A percentile compares a stretch with the other conserved stretches of the same genome.
Conservation (phyloP, 2,113 vertebrate species). For the Ginglymostoma cirratum region DNA sequence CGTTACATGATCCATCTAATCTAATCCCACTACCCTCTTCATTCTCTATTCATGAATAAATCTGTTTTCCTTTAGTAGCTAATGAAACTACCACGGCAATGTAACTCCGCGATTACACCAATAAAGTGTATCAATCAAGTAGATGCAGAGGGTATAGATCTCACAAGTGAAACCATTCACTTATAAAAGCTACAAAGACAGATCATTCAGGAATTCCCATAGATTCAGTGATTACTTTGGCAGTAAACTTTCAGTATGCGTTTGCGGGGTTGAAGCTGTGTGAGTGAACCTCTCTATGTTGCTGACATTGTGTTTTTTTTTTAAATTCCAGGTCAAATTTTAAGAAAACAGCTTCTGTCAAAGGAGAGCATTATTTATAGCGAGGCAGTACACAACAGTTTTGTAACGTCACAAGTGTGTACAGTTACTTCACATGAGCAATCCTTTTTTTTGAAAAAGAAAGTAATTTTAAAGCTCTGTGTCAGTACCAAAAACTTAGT, state of each 20-base stretch:
- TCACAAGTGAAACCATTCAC: neutral
- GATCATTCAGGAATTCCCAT: neutral
- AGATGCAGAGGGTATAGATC: neutral
- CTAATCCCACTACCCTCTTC: neutral
- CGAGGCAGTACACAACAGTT: conserved; percentile 43
- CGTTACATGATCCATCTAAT: neutral
- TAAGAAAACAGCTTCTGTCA: conserved; percentile 75
- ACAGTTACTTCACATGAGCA: neutral
- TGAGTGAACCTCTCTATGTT: neutral
- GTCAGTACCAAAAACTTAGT: neutral
- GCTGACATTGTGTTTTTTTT: conserved; percentile 51
- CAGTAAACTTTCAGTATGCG: neutral
- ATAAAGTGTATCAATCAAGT: neutral
- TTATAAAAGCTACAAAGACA: neutral
- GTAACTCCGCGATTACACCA: neutral
- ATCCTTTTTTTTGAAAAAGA: neutral
- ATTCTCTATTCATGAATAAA: neutral
- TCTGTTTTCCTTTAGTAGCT: neutral
- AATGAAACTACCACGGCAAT: neutral
- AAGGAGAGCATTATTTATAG: conserved; percentile 81
- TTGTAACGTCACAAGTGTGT: neutral
- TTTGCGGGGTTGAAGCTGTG: neutral
- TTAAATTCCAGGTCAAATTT: conserved; percentile 82
- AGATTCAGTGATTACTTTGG: neutral
- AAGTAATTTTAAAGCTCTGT: conserved; percentile 7